Evolutionary conservation across 2,113 vertebrate species (phyloP).

Genomic region (Trichomycterus rosablanca): DNA sequence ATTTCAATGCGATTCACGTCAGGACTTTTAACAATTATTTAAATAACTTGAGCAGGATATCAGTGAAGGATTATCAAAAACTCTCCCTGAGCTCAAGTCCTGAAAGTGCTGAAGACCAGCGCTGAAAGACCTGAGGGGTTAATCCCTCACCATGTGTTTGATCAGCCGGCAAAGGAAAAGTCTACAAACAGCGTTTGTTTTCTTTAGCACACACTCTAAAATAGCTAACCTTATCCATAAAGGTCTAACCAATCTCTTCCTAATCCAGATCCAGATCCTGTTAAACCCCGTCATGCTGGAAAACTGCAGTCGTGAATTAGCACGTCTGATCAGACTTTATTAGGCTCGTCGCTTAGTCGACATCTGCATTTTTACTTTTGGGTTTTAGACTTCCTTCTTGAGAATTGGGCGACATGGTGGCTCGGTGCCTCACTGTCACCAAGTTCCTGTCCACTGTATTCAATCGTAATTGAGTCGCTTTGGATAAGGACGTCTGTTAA

Average conservation of each 20-base stretch:
- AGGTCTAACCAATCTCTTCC: neutral
- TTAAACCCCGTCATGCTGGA: neutral
- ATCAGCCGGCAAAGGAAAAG: neutral
- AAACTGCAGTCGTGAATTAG: neutral
- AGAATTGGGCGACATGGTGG: no score
- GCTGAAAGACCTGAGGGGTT: neutral
- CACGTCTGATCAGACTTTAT: constrained; percentile 11
- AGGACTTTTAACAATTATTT: no score
- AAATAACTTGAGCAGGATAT: neutral
- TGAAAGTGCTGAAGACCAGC: neutral
- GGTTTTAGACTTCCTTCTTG: no score
- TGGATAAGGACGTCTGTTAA: no score
- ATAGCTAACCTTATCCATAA: constrained; percentile 6
- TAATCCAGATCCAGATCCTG: neutral
- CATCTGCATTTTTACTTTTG: no score
- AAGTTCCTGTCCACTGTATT: no score
- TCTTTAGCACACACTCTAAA: neutral
- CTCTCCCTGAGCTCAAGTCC: neutral
- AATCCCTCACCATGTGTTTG: constrained; percentile 14
- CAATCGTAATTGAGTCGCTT: no score
- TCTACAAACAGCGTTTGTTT: neutral
- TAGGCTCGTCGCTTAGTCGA: no score
- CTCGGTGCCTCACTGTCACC: no score
- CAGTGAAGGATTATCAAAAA: neutral
- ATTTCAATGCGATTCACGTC: no score